Evolutionary conservation across 2,888 invertebrate species (phyloP).

Genomic region (Aphodius granarius): DNA sequence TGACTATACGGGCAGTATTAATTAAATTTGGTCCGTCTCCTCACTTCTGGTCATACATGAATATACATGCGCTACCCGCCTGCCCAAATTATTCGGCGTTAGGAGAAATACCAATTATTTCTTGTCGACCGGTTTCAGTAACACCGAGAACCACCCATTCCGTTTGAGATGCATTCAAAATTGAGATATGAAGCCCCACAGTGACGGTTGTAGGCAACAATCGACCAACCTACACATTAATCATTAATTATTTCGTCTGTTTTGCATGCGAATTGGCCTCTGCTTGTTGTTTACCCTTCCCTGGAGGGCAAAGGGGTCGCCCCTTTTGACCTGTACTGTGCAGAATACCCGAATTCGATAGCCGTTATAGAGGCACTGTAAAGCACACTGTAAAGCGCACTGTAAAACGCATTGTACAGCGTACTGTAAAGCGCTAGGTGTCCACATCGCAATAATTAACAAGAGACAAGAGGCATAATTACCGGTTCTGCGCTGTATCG

Average conservation of each 20-base stretch:
- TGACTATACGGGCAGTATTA: background rate
- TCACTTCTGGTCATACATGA: background rate
- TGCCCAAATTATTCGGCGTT: background rate
- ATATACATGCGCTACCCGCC: background rate
- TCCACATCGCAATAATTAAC: background rate
- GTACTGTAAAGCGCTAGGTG: background rate
- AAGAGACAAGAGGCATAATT: background rate
- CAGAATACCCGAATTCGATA: background rate
- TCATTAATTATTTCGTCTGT: background rate
- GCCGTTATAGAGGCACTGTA: no score
- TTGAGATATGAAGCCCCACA: background rate
- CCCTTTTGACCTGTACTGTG: background rate
- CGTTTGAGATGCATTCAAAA: background rate
- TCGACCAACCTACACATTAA: background rate
- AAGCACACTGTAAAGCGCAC: no score
- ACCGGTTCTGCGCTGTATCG: background rate
- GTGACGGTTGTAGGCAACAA: background rate
- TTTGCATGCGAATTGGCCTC: background rate
- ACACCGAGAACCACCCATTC: background rate
- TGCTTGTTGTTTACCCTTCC: background rate
- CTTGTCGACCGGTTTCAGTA: background rate
- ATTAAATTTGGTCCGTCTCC: background rate
- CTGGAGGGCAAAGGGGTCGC: background rate
- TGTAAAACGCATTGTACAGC: no score
- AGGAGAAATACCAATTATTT: background rate